Base-by-base conservation (phyloP, 2,888 invertebrate genomes). In the Aricia artaxerxes region DNA sequence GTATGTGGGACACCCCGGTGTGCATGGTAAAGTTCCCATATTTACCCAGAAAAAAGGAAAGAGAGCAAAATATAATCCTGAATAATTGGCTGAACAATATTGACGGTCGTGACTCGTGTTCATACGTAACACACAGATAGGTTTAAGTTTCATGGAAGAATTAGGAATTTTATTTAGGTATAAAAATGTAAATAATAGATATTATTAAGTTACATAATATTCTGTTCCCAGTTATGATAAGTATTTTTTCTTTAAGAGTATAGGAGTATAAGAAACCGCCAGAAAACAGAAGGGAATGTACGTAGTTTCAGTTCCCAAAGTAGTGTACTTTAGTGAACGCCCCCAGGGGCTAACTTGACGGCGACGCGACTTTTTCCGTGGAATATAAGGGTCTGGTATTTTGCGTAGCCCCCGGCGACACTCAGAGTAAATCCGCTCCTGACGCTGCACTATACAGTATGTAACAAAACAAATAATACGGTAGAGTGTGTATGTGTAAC, bases 331-430 rank as follows among this genome's bases (percentile, higher is more conserved):
- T 1, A 61, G 61, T 64, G 31, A 9, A 64, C 31, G 64, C 64
- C 64, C 64, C 24, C 31, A 31, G 64, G 64, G 9, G 24, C 31
- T 64, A 64, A 9, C 31, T 64, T 64, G 1, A 64, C 24, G 64
- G 31, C 64, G 64, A 64, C 9, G 11, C 64, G 64, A 64, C 64
- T 31, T 24, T 64, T 64, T 61, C 61, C 61, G 61, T 24, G 61
- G 7, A 24, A 61, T 31, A 4, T 64, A 31, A 31, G 64, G 64
- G 64, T 31, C 24, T 24, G 61, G 24, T 61, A 61, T 61, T 24
- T 64, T 31, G 64, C 64, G 31, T 64, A 64, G 64, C 64, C 64
- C 64, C 64, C 31, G 64, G 64, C 64, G 31, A 11, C 31, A 64
- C 64, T 64, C 64, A 31, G 64, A 11, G 64, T 64, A 31, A 31